Percentiles rank a stretch among this genome's conserved stretches.
Evolutionary conservation across 92 coral and sea anemone genomes (phyloP).

Genomic region (Epizoanthus stellaris): DNA sequence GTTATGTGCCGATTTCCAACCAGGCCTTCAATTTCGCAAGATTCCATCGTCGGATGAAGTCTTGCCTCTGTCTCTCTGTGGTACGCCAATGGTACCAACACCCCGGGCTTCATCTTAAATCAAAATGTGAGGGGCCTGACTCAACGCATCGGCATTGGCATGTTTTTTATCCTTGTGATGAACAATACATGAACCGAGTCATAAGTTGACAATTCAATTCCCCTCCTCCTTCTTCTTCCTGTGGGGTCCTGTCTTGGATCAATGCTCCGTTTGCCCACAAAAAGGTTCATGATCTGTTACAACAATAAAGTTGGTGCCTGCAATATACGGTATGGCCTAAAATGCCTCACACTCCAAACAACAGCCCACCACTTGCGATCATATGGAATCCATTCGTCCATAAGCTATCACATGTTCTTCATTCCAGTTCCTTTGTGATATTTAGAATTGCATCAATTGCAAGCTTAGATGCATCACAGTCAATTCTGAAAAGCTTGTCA

Average conservation of each 20-base stretch:
- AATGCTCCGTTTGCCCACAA: background rate
- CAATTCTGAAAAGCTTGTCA: constrained; percentile 33
- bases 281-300: constrained; percentile 38
- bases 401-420: constrained; percentile 15
- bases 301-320: background rate
- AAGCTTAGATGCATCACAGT: constrained; percentile 46
- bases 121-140: background rate
- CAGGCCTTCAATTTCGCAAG: background rate
- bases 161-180: constrained; percentile 5
- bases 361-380: constrained; percentile 52
- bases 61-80: background rate
- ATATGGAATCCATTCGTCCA: constrained; percentile 24
- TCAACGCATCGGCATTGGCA: background rate
- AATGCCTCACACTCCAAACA: constrained; percentile 38
- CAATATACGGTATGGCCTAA: constrained; percentile 21
- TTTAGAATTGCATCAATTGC: constrained; percentile 45
- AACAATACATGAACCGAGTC: background rate
- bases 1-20: background rate
- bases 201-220: constrained; percentile 18
- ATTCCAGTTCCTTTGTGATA: constrained; percentile 24
- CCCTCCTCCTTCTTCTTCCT: constrained; percentile 1
- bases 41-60: background rate
- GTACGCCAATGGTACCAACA: background rate
- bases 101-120: background rate
- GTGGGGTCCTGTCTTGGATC: background rate